These are phyloP conservation scores for Zophobas atratus DNA, from an alignment of 1,140 invertebrate species.

Conservation along the genomic window DNA sequence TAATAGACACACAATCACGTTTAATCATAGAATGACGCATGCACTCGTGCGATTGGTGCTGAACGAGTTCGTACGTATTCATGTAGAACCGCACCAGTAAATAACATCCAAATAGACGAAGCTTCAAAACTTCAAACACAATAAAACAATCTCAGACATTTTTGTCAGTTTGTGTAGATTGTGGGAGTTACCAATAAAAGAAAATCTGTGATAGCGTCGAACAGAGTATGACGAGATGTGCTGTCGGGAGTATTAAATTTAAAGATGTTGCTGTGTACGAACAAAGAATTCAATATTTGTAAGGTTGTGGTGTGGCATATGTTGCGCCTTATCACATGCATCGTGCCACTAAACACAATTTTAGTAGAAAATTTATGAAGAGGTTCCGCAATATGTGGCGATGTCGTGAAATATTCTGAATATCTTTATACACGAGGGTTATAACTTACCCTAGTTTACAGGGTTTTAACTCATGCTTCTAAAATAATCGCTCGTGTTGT, in stretches of 20 bases:
- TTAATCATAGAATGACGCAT: no score
- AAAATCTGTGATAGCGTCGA: slow-evolving; percentile 13
- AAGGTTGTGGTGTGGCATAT: slow-evolving; percentile 36
- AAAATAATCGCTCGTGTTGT: no score
- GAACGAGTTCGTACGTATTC: no score
- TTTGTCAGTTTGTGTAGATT: background rate
- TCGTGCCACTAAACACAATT: slow-evolving; percentile 47
- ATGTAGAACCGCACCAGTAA: no score
- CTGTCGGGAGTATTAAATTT: slow-evolving; percentile 42
- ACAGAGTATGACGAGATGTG: background rate
- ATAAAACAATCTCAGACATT: background rate
- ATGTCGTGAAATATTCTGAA: slow-evolving; percentile 17
- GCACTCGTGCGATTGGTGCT: no score
- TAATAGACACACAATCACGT: no score
- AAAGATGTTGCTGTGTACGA: slow-evolving; percentile 43
- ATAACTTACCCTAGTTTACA: no score
- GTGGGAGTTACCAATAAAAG: slow-evolving; percentile 2
- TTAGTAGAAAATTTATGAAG: slow-evolving; percentile 48
- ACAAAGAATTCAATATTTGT: slow-evolving; percentile 50
- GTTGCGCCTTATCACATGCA: slow-evolving; percentile 45
- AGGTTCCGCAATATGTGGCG: slow-evolving; percentile 43
- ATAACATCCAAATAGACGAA: no score
- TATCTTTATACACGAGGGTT: background rate
- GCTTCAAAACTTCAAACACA: background rate
- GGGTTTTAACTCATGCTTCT: no score